phyloP scores from a whole-genome alignment of 2,113 vertebrate genomes.

The Thryonomys swinderianus region DNA sequence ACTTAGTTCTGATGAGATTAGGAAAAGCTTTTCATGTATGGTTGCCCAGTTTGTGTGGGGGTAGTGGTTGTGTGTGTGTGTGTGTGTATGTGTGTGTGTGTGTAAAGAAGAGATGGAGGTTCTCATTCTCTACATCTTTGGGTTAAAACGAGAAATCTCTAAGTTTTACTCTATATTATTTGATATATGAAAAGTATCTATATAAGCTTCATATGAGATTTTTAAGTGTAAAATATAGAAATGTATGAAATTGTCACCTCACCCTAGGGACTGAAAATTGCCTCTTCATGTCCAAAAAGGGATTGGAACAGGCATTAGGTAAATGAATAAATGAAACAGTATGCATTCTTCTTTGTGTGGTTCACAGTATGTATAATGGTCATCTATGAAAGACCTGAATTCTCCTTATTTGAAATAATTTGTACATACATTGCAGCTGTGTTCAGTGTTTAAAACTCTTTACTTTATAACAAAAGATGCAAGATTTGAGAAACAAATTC shows the following conservation, averaged over 20 bases:
- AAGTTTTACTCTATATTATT: neutral
- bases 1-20: neutral
- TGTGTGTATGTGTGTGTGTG: neutral
- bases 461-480: slow-evolving; percentile 39
- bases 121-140: neutral
- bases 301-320: neutral
- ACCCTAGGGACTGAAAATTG: neutral
- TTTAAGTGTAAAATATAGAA: neutral
- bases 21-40: neutral
- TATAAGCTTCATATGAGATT: neutral
- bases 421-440: neutral
- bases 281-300: neutral
- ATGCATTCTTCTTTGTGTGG: neutral
- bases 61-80: neutral
- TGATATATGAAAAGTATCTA: neutral
- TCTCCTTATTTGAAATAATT: neutral
- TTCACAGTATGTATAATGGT: neutral
- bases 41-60: neutral
- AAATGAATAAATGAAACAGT: neutral
- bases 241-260: neutral
- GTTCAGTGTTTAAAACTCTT: neutral
- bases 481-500: neutral
- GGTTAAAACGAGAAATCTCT: neutral
- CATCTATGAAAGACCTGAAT: neutral
- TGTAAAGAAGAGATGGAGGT: neutral